Base-by-base conservation (phyloP, 2,888 invertebrate species). In the Priocnemis perturbator region DNA sequence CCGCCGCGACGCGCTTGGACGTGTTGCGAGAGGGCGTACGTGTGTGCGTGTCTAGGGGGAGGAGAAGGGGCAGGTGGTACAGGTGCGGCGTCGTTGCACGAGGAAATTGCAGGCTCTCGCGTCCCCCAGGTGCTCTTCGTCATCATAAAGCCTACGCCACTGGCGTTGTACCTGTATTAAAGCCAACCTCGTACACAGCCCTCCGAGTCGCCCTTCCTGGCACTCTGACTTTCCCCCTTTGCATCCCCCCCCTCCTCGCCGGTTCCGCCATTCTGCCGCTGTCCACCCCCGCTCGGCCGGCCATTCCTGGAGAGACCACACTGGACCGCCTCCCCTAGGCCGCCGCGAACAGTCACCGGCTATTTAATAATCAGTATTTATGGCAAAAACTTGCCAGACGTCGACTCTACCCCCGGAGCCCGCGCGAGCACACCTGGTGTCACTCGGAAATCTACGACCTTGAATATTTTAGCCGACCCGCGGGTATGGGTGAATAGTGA, bases 121-220 rank as follows among this genome's bases (percentile, higher is more conserved):
- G 86, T 89, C 88, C 88, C 89, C 79, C 83, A 85, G 88, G 89
- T 87, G 87, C 87, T 85, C 87, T 89, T 88, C 87, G 88, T 89
- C 88, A 89, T 89, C 87, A 88, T 89, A 88, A 89, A 89, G 86
- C 88, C 87, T 87, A 86, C 84, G 78, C 84, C 82, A 79, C 82
- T 77, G 78, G 78, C 84, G 80, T 83, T 86, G 86, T 85, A 86
- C 81, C 75, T 83, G 84, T 86, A 88, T 87, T 88, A 88, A 86
- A 87, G 82, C 85, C 79, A 77, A 74, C 78, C 85, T 81, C 79
- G 79, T 79, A 83, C 84, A 83, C 82, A 79, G 77, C 81, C 77
- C 78, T 74, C 17, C 50, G 50, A 50, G n/a, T 55, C 53, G 23
- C 55, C 21, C 64, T 55, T 64, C 63, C 59, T 56, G 23, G 44